These are phyloP conservation scores for Myotis myotis DNA, from an alignment of 2,797 vertebrate species.

Conservation along the genomic window DNA sequence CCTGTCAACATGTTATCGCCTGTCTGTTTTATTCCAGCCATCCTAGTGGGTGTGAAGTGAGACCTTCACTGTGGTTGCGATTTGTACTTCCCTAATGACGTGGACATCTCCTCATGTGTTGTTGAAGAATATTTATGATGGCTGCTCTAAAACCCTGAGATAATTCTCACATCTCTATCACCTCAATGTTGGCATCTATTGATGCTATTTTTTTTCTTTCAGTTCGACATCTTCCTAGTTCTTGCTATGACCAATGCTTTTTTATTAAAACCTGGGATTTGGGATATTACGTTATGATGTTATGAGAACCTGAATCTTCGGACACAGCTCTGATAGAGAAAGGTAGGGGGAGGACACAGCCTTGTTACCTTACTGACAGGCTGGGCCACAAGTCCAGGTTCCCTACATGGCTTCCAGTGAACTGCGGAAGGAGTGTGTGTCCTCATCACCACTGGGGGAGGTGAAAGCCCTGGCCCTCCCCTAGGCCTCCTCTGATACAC, in stretches of 20 bases:
- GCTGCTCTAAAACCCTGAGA: not conserved
- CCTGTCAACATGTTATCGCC: not conserved
- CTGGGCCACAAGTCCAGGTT: not conserved
- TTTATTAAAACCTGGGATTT: not conserved
- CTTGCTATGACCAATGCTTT: not conserved
- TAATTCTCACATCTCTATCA: not conserved
- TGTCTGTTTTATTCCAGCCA: not conserved
- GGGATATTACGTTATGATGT: not conserved
- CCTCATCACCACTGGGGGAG: not conserved
- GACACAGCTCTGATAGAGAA: not conserved
- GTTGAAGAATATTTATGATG: not conserved
- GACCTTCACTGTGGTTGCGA: not conserved
- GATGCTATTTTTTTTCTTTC: not conserved
- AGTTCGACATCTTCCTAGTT: not conserved
- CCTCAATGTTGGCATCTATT: not conserved
- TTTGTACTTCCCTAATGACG: not conserved
- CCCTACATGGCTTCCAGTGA: not conserved
- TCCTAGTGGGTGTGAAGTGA: not conserved
- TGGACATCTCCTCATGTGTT: not conserved
- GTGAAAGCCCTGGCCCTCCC: not conserved
- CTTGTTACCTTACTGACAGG: not conserved
- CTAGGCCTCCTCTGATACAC: not conserved
- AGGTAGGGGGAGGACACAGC: not conserved
- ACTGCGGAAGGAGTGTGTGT: rapidly evolving
- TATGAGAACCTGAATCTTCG: not conserved